Base-by-base conservation (phyloP, 2,888 invertebrate genomes). In the Neoaliturus tenellus region DNA sequence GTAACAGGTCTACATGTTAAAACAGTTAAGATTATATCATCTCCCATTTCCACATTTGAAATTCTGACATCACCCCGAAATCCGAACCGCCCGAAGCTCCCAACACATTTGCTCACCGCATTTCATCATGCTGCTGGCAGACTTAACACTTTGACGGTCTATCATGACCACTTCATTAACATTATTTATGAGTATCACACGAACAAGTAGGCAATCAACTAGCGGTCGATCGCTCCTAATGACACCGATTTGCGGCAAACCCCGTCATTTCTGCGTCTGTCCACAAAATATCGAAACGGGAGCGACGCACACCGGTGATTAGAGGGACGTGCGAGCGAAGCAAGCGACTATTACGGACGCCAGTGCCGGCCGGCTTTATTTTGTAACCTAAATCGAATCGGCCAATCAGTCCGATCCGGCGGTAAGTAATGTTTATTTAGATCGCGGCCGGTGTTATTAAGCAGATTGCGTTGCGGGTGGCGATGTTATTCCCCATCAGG, bases 361-460 rank as follows among this genome's bases (percentile, higher is more conserved):
- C n/a, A 51, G n/a, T n/a, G 25, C 71, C 33, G 71, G 39, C 39
- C 71, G 71, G 71, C 71, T 71, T 35, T 39, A 39, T 71, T 71
- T 71, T 71, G 71, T 71, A 71, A 41, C 35, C 71, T 71, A 71
- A 71, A 71, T 71, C 71, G 71, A 71, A 71, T 71, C 71, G 71
- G 71, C 71, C 62, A 62, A 62, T 62, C 31, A 62, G 17, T 25
- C 62, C 62, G 62, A 62, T 62, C 12, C 62, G 31, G 28, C 62
- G 62, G 62, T 62, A 62, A 62, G 62, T 62, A 31, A 62, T 62
- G 62, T 62, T 62, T 62, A 62, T 62, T 62, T 62, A 62, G 62
- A 62, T 62, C 62, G 31, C 62, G 62, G 62, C 62, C 62, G 51
- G 5, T 23, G 14, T 51, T 23, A 51, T 23, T 48, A 48, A 17